Base-by-base conservation (phyloP, 1,140 invertebrate genomes). In the Lasioglossum albipes region DNA sequence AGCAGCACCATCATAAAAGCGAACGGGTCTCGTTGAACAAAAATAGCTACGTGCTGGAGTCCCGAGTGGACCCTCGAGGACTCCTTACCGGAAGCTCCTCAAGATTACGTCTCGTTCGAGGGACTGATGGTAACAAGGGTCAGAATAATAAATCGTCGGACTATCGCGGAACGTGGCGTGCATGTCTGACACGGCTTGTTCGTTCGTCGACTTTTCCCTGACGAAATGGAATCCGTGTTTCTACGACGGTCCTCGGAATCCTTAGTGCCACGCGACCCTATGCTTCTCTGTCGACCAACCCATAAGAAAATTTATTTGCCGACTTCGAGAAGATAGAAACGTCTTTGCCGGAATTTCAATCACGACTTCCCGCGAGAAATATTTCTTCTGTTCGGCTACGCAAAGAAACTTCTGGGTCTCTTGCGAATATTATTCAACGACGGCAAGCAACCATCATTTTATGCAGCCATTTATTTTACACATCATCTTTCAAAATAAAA, bases 91-190 rank as follows among this genome's bases (percentile, higher is more conserved):
- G 66, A 67, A 41, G 66, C 66, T 67, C 6, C 42, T 49, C 66
- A 12, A 67, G 42, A 67, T 67, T 67, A 49, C 20, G 36, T 22
- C 66, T 20, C 42, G 66, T 45, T 31, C 42, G 18, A 3, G 20
- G 65, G 20, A 45, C 42, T 42, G 42, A 68, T n/a, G 66, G 66
- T 68, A 68, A 68, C 42, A 42, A 45, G 42, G 42, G 66, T 68
- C 22, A 27, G 66, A 68, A 68, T 68, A 68, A 68, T 68, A 68
- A 68, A 68, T 68, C 66, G 66, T 22, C 42, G 12, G 42, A 27
- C 66, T 42, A 68, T 68, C 42, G 6, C 1, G 10, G 66, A 5
- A 68, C 66, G 66, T 49, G 66, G 42, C 12, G 42, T 52, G 66
- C 66, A 68, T 68, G 66, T 27, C 36, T 45, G 42, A 68, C n/a